These are phyloP conservation scores for Triplophysa tibetana DNA, from an alignment of 2,113 vertebrate genomes.

Conservation along the genomic window DNA sequence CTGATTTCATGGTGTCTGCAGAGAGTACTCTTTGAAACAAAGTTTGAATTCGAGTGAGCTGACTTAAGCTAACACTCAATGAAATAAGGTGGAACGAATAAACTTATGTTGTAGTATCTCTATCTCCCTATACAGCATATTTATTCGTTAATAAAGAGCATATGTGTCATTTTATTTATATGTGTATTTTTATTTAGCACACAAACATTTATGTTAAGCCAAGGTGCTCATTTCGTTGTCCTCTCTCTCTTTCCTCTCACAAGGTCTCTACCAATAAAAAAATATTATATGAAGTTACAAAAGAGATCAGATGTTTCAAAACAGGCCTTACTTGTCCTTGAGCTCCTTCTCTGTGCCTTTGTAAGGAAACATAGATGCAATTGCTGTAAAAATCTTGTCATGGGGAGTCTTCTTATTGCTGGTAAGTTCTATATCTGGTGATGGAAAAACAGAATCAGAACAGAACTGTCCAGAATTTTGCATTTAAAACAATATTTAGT, in stretches of 20 bases:
- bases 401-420: conserved; percentile 86
- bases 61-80: too few species aligned
- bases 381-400: conserved; percentile 96
- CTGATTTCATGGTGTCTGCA: too few species aligned
- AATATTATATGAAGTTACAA: neutral
- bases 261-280: neutral
- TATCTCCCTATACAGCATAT: too few species aligned
- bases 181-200: too few species aligned
- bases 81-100: too few species aligned
- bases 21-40: too few species aligned
- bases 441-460: conserved; percentile 37
- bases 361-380: conserved; percentile 97
- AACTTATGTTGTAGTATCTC: too few species aligned
- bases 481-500: neutral
- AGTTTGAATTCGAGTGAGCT: too few species aligned
- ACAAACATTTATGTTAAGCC: too few species aligned
- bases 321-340: conserved; percentile 87
- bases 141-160: too few species aligned
- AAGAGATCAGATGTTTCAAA: neutral
- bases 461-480: neutral
- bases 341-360: conserved; percentile 94
- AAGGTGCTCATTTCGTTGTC: too few species aligned
- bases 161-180: too few species aligned
- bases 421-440: conserved; percentile 80
- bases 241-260: neutral